Evolutionary conservation across 2,888 invertebrate species (phyloP), one percentile per base, ranked within the genome.

Genomic region (Cryptocephalus moraei): DNA sequence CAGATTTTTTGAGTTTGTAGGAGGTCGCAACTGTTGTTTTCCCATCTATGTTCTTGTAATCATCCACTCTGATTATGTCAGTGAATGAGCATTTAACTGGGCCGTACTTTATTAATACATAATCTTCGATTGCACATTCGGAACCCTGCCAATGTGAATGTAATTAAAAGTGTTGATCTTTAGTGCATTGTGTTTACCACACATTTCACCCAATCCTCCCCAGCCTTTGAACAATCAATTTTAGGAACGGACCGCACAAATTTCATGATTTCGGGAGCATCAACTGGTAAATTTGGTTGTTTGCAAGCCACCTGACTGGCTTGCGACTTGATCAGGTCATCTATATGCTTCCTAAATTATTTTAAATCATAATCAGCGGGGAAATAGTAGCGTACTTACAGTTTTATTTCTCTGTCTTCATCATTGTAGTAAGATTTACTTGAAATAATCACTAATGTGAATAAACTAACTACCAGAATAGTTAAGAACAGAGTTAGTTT

Each of bases 191-290:
- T 49, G 64, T 78, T 76, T 64, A 86, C 86, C 64, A 78, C 75
- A 56, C 86, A 84, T 57, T 73, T 75, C 1, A 91, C 87, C 93
- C 92, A 93, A 64, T 91, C 84, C 32, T 64, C 57, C 34, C 71
- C 75, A 51, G 68, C 75, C 61, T 62, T 69, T 9, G 75, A 74
- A 63, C 93, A 93, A 10, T 75, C 69, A 2, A 91, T 71, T 0
- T 78, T 77, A 0, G 80, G 75, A 10, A 79, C 73, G 9, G 76
- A 66, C 53, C 77, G 74, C 49, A 88, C 79, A 58, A 84, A 88
- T 62, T 80, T 79, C 70, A 80, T 82, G 33, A 91, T 82, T 58
- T 86, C 86, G 8, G 82, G 79, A 51, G 84, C 80, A 59, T 80
- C 75, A 33, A 85, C 69, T 8, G 82, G 79, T 49, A 87, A 67